Evolutionary conservation across 2,113 vertebrate genomes (phyloP).

Genomic region (Silurus glanis): DNA sequence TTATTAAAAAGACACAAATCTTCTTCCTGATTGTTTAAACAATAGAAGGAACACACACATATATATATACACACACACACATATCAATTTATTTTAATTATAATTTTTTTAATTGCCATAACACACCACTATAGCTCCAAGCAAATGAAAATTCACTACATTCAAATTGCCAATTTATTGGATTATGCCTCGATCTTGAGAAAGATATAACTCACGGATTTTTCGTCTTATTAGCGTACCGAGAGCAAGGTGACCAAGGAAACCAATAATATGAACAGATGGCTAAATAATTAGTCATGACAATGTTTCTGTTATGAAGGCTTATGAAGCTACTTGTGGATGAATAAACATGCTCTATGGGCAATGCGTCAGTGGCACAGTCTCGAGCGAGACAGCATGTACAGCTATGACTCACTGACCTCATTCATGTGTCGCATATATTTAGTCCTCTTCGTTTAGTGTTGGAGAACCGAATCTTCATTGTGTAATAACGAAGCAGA

Average conservation of each 20-base stretch:
- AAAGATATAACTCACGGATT: not conserved
- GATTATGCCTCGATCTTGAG: not conserved
- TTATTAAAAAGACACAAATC: not conserved
- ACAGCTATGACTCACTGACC: slow-evolving; percentile 11
- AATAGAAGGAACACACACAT: not conserved
- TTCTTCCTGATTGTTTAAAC: not conserved
- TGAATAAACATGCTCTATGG: slow-evolving; percentile 13
- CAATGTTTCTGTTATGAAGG: not conserved
- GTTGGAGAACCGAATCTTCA: not conserved
- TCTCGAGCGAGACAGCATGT: not conserved
- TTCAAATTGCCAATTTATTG: not conserved
- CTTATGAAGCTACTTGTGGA: slow-evolving; percentile 1
- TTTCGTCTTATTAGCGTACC: not conserved
- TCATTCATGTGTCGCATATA: slow-evolving; percentile 1
- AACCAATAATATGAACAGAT: slow-evolving; percentile 4
- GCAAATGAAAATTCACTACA: not conserved
- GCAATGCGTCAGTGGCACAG: not conserved
- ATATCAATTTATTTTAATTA: not conserved
- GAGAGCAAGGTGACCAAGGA: not conserved
- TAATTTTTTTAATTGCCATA: not conserved
- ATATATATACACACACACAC: not conserved
- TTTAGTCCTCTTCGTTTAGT: not conserved
- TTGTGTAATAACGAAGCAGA: not conserved
- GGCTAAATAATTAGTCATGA: slow-evolving; percentile 3
- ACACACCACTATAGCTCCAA: not conserved